These are phyloP conservation scores for Neodiprion pinetum DNA, from an alignment of 1,140 invertebrate genomes.

Conservation along the genomic window DNA sequence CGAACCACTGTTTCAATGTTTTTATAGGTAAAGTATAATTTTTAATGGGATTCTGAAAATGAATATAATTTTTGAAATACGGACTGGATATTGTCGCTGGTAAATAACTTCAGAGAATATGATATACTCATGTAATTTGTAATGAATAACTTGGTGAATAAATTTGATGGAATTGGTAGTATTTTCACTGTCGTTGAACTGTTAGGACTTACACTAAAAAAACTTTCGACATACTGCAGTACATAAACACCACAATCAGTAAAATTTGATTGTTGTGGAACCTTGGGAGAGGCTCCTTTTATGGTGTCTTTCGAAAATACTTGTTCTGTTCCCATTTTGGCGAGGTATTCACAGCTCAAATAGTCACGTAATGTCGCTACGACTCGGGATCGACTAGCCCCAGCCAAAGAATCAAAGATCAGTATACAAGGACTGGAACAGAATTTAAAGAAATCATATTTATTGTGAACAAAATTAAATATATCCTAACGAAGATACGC, in stretches of 20 bases:
- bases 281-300: conserved; percentile 83
- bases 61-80: conserved; percentile 9
- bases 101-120: no score
- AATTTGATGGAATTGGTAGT: conserved; percentile 11
- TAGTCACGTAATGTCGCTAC: conserved; percentile 90
- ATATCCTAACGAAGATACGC: no score
- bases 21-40: conserved; percentile 80
- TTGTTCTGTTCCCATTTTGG: conserved; percentile 72
- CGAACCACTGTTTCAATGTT: conserved; percentile 79
- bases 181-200: background rate
- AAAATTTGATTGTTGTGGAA: conserved; percentile 96
- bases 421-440: conserved; percentile 82
- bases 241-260: conserved; percentile 97
- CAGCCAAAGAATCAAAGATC: conserved; percentile 92
- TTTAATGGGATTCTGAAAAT: conserved; percentile 72
- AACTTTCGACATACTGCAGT: conserved; percentile 94
- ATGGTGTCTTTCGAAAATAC: conserved; percentile 82
- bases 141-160: background rate
- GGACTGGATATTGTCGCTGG: no score
- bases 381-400: conserved; percentile 79
- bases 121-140: no score
- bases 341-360: conserved; percentile 86
- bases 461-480: background rate
- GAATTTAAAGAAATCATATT: background rate
- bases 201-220: conserved; percentile 75